These are phyloP conservation scores for Musca domestica DNA, from an alignment of 1,140 invertebrate species.

Conservation along the genomic window DNA sequence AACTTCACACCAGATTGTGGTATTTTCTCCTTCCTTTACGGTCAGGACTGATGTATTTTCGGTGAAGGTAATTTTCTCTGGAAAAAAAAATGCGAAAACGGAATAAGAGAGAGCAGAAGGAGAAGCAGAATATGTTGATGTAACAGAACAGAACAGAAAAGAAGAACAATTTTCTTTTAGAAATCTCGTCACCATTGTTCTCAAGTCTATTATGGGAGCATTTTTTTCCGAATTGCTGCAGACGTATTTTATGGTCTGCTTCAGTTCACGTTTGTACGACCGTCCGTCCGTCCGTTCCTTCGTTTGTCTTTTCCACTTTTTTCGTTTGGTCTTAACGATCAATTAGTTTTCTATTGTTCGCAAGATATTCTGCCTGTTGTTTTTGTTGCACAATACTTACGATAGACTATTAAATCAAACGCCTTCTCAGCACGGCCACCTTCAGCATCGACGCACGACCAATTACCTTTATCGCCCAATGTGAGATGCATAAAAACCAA, in stretches of 20 bases:
- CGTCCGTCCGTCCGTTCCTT: background rate
- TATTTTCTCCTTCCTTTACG: conserved; percentile 55
- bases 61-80: conserved; percentile 56
- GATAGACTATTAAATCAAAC: conserved; percentile 53
- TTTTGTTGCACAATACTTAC: conserved; percentile 39
- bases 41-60: conserved; percentile 54
- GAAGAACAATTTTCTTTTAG: background rate
- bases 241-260: no score
- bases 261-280: no score
- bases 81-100: conserved; percentile 1
- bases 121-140: background rate
- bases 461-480: conserved; percentile 52
- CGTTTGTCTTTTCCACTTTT: background rate
- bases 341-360: conserved; percentile 13
- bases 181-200: background rate
- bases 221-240: no score
- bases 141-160: conserved; percentile 1
- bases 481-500: conserved; percentile 53
- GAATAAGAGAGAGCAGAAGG: conserved; percentile 8
- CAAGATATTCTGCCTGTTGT: background rate
- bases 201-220: no score
- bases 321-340: background rate
- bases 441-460: conserved; percentile 44
- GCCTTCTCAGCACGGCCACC: conserved; percentile 41
- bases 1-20: conserved; percentile 56